Base-by-base conservation (phyloP, 1,140 invertebrate species). In the Zaprionus ghesquierei region DNA sequence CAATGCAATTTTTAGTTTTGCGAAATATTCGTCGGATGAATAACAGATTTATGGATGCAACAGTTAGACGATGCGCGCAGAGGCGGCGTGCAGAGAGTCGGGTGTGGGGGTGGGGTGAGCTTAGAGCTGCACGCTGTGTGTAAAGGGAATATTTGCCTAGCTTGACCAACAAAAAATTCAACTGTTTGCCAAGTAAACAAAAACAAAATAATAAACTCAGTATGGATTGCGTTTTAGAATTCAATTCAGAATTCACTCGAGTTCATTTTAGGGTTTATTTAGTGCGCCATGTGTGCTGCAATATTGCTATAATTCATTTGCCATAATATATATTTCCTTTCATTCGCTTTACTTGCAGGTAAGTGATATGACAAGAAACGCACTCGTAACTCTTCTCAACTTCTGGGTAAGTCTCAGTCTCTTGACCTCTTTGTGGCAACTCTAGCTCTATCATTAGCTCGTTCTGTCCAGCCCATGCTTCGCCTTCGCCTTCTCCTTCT, bases 11-110 rank as follows among this genome's bases (percentile, higher is more conserved):
- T 77, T 49, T 62, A 54, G 29, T 55, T 46, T 59, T 55, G 44
- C 51, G 12, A 59, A 74, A 58, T 66, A 44, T 29, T 20, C 49
- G 50, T 59, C 38, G 61, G 35, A 68, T 64, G 66, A 75, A 86
- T 68, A 70, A 59, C 50, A 75, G 82, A 86, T 86, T 86, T 87
- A 87, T 82, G 49, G 53, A 53, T 66, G 62, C 61, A 70, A 65
- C 41, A 70, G 58, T 53, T 62, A 51, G 23, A n/a, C n/a, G 13
- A 15, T 13, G 13, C 4, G 22, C 0, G 3, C 18, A 41, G 8
- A 15, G 2, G 15, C 2, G 20, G 5, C n/a, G 5, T n/a, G 33
- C 10, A 46, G 41, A 18, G 25, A 2, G 50, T 5, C 31, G 50
- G 13, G 29, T 13, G 15, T 9, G 29, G 3, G 33, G 27, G 22